These are phyloP conservation scores for Neogobius melanostomus DNA, from an alignment of 2,113 vertebrate species.

Conservation along the genomic window DNA sequence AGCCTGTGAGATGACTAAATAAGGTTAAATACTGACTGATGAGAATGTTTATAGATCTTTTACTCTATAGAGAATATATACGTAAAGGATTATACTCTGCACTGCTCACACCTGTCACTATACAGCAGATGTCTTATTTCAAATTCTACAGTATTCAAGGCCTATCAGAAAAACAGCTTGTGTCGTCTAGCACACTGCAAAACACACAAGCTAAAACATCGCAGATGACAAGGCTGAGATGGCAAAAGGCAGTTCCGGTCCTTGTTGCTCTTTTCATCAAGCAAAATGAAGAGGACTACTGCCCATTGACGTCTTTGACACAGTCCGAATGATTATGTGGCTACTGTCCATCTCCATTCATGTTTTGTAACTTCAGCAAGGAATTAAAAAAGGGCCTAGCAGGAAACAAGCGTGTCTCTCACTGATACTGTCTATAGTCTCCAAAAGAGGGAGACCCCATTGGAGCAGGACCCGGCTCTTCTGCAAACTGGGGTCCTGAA, in stretches of 20 bases:
- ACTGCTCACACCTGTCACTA: slow-evolving; percentile 18
- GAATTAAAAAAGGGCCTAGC: slow-evolving; percentile 68
- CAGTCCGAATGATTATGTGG: slow-evolving; percentile 41
- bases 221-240: slow-evolving; percentile 56
- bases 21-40: slow-evolving; percentile 55
- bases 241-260: slow-evolving; percentile 52
- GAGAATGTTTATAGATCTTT: slow-evolving; percentile 37
- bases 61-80: slow-evolving; percentile 51
- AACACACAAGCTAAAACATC: slow-evolving; percentile 17
- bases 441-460: slow-evolving; percentile 81
- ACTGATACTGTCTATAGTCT: slow-evolving; percentile 90
- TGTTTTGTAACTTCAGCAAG: slow-evolving; percentile 64
- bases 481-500: slow-evolving; percentile 85
- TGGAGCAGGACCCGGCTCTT: slow-evolving; percentile 81
- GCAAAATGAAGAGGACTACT: slow-evolving; percentile 38
- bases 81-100: slow-evolving; percentile 8
- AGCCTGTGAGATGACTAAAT: slow-evolving; percentile 50
- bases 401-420: slow-evolving; percentile 57
- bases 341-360: slow-evolving; percentile 40
- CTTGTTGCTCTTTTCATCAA: slow-evolving; percentile 46
- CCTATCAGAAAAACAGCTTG: slow-evolving; percentile 11
- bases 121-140: slow-evolving; percentile 21
- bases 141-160: slow-evolving; percentile 26
- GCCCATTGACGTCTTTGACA: slow-evolving; percentile 41
- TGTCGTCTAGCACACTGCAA: not conserved